Evolutionary conservation across 2,797 vertebrate species (phyloP), one percentile per base, ranked within the genome.

Genomic region (Sebastolobus alascanus): DNA sequence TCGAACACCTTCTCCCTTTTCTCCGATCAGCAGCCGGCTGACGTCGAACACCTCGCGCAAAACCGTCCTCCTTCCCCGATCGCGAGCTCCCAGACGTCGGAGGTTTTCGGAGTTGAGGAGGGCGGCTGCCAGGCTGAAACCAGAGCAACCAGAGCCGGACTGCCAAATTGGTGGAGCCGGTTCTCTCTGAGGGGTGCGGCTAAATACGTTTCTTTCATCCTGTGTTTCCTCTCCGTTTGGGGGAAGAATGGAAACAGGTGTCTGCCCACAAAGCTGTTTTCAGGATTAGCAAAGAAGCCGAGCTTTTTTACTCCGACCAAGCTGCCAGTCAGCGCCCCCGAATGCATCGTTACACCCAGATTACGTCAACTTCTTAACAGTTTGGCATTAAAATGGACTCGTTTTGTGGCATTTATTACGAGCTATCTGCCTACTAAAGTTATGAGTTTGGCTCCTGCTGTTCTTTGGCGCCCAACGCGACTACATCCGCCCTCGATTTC

Each of bases 181-280:
- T 83, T 87, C 72, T 93, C 94, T 75, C 93, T 94, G 22, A 95
- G 95, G 83, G 92, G 87, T 77, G 94, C 96, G 80, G 93, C 87
- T 88, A 96, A 93, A 89, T 95, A 91, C 14, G 89, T 94, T 3
- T 90, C 91, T 69, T 91, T 96, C 31, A 64, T 92, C n/a, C 67
- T 94, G 38, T 86, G 81, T 64, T 93, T 93, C n/a, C 89, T 86
- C 79, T 96, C 96, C 0, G 61, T 96, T 63, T 94, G 96, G 72
- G 95, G 96, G 86, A 93, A 95, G 73, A 94, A 94, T 61, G 96
- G 92, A 18, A 95, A 91, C 50, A 89, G 94, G 50, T 92, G 90
- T 80, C 92, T 95, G 76, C 94, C 96, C 80, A 29, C 38, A 4
- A 87, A 78, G 56, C 11, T 84, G 1, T 63, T 81, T 43, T 71